Percentiles rank a stretch among this genome's conserved stretches.
Evolutionary conservation across 2,113 vertebrate species (phyloP).

Genomic region (Serinus canaria): DNA sequence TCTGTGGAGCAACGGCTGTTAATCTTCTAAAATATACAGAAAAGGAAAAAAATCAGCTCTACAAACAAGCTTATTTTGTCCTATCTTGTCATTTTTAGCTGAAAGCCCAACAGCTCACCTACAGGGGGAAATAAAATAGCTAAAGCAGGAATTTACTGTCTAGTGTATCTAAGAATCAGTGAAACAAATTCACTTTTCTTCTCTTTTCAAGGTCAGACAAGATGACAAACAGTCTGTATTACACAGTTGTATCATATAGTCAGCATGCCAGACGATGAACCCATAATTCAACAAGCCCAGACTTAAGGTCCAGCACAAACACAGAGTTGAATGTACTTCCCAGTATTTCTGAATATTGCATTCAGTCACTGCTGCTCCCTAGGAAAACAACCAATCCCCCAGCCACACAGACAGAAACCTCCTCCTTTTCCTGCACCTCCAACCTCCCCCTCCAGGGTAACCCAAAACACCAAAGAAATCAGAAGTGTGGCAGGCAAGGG

Average conservation of each 20-base stretch:
- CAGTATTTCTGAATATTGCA: neutral
- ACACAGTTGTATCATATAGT: neutral
- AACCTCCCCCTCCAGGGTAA: neutral
- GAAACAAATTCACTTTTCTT: neutral
- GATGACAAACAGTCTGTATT: neutral
- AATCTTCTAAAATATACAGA: slow-evolving; percentile 39
- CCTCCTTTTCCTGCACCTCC: neutral
- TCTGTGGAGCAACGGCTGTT: slow-evolving; percentile 32
- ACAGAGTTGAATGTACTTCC: neutral
- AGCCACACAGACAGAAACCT: neutral
- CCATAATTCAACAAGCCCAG: neutral
- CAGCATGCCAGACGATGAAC: neutral
- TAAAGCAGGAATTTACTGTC: neutral
- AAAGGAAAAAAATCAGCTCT: slow-evolving; percentile 9
- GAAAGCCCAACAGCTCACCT: neutral
- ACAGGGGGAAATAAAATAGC: neutral
- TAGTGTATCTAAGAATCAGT: neutral
- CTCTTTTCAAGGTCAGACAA: slow-evolving; percentile 41
- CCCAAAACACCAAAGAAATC: neutral
- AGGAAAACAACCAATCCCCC: neutral
- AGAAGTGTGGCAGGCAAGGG: neutral
- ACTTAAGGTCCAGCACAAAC: neutral
- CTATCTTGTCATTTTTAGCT: neutral
- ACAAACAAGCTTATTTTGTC: neutral
- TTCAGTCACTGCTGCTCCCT: neutral